Base-by-base conservation (phyloP, 2,888 invertebrate genomes). In the Hecatera dysodea region DNA sequence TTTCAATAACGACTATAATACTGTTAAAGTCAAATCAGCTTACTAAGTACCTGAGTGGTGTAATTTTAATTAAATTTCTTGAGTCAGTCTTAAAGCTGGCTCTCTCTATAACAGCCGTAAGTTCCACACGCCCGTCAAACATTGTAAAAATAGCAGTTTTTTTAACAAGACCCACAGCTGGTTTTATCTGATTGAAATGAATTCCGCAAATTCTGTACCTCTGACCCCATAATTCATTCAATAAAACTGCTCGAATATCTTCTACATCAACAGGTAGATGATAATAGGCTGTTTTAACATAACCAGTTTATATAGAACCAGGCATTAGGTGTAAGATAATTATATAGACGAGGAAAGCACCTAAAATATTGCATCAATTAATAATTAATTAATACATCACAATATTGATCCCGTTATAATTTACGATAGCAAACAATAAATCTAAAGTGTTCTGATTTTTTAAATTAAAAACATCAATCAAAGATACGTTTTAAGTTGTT, bases 291-390 rank as follows among this genome's bases (percentile, higher is more conserved):
- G 36, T 39, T 22, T 73, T 71, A 57, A 27, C 80, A 82, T 78
- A 82, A 82, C 74, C 22, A 62, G 77, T 73, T 62, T 7, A 24
- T 33, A 44, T 11, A 55, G 46, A 69, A 6, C 19, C 8, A 60
- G 12, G n/a, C 6, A 57, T 63, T 55, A 62, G 17, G 56, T 29
- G 27, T 48, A 53, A 62, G 11, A 67, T 74, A 53, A 61, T 75
- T 57, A 64, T 46, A 62, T 24, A 33, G 36, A 42, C 53, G 56
- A 72, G 52, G 19, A 44, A n/a, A 64, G 17, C 68, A 60, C 15
- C 48, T 62, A 59, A 57, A 67, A 72, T 57, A 71, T 61, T 62
- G 56, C 61, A 60, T 59, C 59, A 76, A 79, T 79, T 76, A 72
- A 61, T 61, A 46, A 72, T 66, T 52, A 68, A 64, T 67, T n/a